A percentile compares a stretch with the other conserved stretches of the same genome.
Evolutionary conservation across 2,888 invertebrate species (phyloP).

Genomic region (Margaritifera margaritifera): DNA sequence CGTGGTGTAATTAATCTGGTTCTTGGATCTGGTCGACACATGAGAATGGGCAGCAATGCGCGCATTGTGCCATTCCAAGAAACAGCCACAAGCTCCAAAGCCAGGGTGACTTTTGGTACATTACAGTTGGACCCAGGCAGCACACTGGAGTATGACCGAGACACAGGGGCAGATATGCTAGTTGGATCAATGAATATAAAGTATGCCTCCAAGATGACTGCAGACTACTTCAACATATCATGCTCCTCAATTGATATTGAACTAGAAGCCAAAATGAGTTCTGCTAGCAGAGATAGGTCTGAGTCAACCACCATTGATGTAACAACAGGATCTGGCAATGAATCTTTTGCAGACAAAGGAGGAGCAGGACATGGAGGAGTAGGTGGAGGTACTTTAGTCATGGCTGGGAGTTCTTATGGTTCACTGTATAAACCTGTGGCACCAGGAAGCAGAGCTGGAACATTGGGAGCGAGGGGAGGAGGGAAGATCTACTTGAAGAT

Average conservation of each 20-base stretch:
- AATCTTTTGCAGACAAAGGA: constrained; percentile 51
- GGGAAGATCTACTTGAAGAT: constrained; percentile 47
- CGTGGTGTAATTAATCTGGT: constrained; percentile 50
- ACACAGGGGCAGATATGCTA: constrained; percentile 52
- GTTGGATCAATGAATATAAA: constrained; percentile 48
- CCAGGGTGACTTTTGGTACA: constrained; percentile 50
- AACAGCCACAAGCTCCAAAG: constrained; percentile 25
- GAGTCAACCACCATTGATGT: constrained; percentile 43
- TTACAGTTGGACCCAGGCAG: constrained; percentile 59
- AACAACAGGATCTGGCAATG: constrained; percentile 29
- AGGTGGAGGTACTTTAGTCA: constrained; percentile 24
- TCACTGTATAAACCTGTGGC: constrained; percentile 50
- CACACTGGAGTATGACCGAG: constrained; percentile 42
- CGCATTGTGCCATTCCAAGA: constrained; percentile 47
- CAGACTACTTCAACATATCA: constrained; percentile 52
- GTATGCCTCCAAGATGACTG: constrained; percentile 42
- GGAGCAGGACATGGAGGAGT: constrained; percentile 47
- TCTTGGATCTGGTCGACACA: constrained; percentile 44
- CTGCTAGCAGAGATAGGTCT: constrained; percentile 38
- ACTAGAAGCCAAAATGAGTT: constrained; percentile 46
- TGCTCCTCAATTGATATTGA: constrained; percentile 48
- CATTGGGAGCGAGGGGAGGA: constrained; percentile 50
- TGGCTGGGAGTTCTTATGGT: constrained; percentile 44
- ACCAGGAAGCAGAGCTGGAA: constrained; percentile 47
- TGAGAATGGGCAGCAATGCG: constrained; percentile 55